Percentiles rank a stretch among this genome's conserved stretches.
These are phyloP conservation scores for Sphinx pinastri DNA, from an alignment of 2,888 invertebrate genomes.

Conservation along the genomic window DNA sequence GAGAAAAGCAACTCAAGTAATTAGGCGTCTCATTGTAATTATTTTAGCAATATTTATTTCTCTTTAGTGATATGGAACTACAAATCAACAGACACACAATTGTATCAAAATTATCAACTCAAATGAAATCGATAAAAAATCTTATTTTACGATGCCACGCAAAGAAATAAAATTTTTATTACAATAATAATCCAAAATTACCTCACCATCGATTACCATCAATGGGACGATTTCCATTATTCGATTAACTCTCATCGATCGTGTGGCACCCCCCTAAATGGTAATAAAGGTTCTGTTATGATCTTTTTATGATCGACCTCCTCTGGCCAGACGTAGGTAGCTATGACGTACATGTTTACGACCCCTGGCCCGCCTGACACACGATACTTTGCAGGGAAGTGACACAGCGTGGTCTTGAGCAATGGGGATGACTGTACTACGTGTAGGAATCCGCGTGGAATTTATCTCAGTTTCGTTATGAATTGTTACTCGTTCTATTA, in stretches of 20 bases:
- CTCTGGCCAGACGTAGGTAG: conserved; percentile 66
- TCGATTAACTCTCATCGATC: conserved; percentile 1
- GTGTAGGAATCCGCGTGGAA: conserved; percentile 64
- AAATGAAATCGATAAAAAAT: not conserved
- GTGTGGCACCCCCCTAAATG: conserved; percentile 39
- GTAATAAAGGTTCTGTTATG: conserved; percentile 57
- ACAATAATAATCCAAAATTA: not conserved
- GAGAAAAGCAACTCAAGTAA: no score
- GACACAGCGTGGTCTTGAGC: conserved; percentile 59
- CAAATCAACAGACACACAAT: not conserved
- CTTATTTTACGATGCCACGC: not conserved
- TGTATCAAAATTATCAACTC: not conserved
- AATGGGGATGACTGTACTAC: conserved; percentile 68
- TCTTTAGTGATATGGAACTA: not conserved
- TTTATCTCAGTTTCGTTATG: conserved; percentile 30
- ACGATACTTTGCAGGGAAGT: conserved; percentile 74
- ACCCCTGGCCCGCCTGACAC: conserved; percentile 67
- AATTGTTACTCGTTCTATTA: conserved; percentile 16
- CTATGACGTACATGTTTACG: conserved; percentile 75
- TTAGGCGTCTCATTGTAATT: no score
- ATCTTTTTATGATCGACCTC: conserved; percentile 66
- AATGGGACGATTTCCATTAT: conserved; percentile 3
- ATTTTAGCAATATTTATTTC: no score
- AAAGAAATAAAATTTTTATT: not conserved
- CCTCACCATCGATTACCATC: not conserved